phyloP scores from a whole-genome alignment of 2,113 vertebrate genomes.

The Crypturellus undulatus region DNA sequence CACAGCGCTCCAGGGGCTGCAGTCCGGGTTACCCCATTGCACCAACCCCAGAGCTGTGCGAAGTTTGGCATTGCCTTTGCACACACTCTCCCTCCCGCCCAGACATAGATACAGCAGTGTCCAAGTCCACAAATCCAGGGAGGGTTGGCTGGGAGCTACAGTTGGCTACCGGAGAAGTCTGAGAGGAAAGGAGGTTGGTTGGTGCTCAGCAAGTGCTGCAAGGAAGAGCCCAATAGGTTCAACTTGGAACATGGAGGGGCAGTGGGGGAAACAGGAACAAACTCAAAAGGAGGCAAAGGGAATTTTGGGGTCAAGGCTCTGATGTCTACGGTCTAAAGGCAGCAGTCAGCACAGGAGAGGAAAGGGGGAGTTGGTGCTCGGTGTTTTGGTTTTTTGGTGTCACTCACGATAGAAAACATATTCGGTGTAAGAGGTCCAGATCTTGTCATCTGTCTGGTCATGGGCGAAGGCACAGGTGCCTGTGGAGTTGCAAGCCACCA shows the following conservation, averaged over 20 bases:
- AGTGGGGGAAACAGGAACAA: background rate
- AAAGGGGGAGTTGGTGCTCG: background rate
- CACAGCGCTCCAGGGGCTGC: fast-evolving
- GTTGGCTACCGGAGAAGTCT: background rate
- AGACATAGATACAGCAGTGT: background rate
- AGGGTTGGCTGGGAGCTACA: slow-evolving; percentile 25
- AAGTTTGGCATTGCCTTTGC: fast-evolving
- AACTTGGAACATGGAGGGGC: background rate
- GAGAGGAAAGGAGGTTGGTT: slow-evolving; percentile 33
- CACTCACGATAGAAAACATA: slow-evolving; percentile 99
- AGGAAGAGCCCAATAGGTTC: slow-evolving; percentile 30
- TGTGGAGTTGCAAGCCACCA: slow-evolving; percentile 95
- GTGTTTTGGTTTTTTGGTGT: slow-evolving; percentile 46
- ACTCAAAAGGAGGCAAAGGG: slow-evolving; percentile 22
- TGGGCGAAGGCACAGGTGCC: slow-evolving; percentile 93
- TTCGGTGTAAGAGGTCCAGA: slow-evolving; percentile 98
- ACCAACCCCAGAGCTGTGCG: background rate
- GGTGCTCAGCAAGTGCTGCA: background rate
- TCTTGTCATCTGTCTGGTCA: slow-evolving; percentile 95
- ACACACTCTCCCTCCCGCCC: background rate
- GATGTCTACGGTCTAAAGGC: slow-evolving; percentile 61
- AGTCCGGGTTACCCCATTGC: background rate
- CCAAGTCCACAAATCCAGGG: slow-evolving; percentile 26
- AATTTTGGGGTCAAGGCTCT: background rate
- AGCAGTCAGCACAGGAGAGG: background rate